Base-by-base conservation (phyloP, 2,797 vertebrate species). In the Spinus pinus region DNA sequence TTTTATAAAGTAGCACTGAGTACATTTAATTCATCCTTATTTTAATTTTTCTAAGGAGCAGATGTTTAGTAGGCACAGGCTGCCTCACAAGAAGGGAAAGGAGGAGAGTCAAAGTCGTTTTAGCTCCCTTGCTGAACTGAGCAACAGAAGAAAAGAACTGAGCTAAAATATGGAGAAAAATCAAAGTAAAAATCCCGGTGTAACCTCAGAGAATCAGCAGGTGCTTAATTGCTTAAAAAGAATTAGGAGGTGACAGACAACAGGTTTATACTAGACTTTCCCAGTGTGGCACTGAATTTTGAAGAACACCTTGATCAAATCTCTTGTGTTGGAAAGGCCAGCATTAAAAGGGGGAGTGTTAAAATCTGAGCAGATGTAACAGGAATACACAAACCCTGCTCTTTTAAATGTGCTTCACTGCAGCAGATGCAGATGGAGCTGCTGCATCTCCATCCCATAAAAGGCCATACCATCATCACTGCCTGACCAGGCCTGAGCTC, bases 211-310 rank as follows among this genome's bases (percentile, higher is more conserved):
- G 86, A 94, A 97, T 90, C 96, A 96, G 92, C 89, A 96, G 95
- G 93, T 92, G 93, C 86, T 96, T 97, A 97, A 98, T 96, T 97
- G 91, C 92, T 81, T 95, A 90, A 94, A 96, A 96, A 95, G 70
- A 96, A 94, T 80, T 71, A 96, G 96, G 95, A 95, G 74, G 82
- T 95, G 95, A 96, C 80, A 97, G 97, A 97, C 95, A 96, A 95
- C 74, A 89, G 71, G 65, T 75, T 86, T 91, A 70, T 16, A 66
- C 57, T 89, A 92, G 89, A 94, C 72, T 92, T 95, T 74, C 96
- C 58, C 96, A 97, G 95, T 79, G 39, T 8, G 71, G 69, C 47
- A 42, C 58, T 87, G 65, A 91, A 93, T 90, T 97, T 80, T 96
- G 94, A 98, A 97, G 95, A 96, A 91, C 81, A 96, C 94, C 87